A percentile compares a stretch with the other conserved stretches of the same genome.
Conservation (phyloP, 2,113 vertebrate species). For the Aegypius monachus region DNA sequence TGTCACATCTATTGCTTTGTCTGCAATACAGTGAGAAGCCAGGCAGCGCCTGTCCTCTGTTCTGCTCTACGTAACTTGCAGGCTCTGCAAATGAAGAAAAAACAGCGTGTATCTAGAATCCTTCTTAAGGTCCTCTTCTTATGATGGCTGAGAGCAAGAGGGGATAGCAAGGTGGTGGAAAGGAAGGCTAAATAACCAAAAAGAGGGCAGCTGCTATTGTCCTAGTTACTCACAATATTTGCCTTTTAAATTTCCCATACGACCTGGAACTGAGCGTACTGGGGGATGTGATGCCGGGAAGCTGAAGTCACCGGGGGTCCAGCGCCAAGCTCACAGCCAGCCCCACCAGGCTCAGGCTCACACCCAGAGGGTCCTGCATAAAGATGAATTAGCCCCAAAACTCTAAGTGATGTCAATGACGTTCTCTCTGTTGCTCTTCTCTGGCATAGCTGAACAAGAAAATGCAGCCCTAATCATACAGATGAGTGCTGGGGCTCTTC, state of each 20-base stretch:
- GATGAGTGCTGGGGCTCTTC: not conserved
- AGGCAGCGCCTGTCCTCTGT: not conserved
- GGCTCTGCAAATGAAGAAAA: accelerated
- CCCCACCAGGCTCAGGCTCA: not conserved
- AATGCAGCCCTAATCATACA: not conserved
- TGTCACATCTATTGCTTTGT: not conserved
- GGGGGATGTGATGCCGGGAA: not conserved
- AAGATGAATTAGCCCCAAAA: not conserved
- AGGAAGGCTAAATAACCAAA: not conserved
- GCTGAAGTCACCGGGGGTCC: not conserved
- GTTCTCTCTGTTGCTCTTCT: not conserved
- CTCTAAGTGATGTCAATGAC: not conserved
- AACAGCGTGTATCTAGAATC: not conserved
- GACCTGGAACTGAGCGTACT: not conserved
- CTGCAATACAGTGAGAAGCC: not conserved
- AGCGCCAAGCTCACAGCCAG: not conserved
- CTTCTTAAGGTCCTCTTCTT: not conserved
- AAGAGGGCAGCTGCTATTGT: not conserved
- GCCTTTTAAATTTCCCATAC: not conserved
- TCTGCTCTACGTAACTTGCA: not conserved
- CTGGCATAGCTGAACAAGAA: not conserved
- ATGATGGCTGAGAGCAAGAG: not conserved
- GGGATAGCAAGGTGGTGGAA: not conserved
- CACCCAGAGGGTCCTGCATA: not conserved
- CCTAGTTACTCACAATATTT: not conserved